Percentiles rank a stretch among this genome's conserved stretches.
These are phyloP conservation scores for Lithophane socia DNA, from an alignment of 2,888 invertebrate genomes.

Conservation along the genomic window DNA sequence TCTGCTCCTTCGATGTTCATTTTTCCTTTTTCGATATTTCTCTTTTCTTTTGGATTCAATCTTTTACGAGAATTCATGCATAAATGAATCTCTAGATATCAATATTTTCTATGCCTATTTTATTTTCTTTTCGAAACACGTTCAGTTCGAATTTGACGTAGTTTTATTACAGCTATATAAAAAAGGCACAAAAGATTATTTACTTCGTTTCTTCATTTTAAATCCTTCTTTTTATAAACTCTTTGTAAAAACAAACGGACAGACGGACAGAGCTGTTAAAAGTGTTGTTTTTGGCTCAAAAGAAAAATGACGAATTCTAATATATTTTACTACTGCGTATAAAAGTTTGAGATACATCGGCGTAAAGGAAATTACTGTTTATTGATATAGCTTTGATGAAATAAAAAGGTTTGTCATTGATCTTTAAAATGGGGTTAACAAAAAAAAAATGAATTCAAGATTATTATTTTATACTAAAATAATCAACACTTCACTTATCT, in stretches of 20 bases:
- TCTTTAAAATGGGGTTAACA: slow-evolving; percentile 26
- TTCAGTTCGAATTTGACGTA: slow-evolving; percentile 23
- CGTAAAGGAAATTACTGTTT: slow-evolving; percentile 53
- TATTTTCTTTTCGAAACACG: slow-evolving; percentile 10
- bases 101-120: slow-evolving; percentile 5
- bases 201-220: slow-evolving; percentile 47
- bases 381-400: slow-evolving; percentile 53
- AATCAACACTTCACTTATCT: too few relatives aligned
- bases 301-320: slow-evolving; percentile 58
- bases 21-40: slow-evolving; percentile 7
- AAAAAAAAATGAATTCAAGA: slow-evolving; percentile 3
- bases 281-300: slow-evolving; percentile 62
- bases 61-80: slow-evolving; percentile 16
- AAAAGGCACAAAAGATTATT: slow-evolving; percentile 44
- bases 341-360: slow-evolving; percentile 48
- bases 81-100: slow-evolving; percentile 26
- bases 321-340: slow-evolving; percentile 54
- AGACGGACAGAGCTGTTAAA: slow-evolving; percentile 45
- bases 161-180: slow-evolving; percentile 48
- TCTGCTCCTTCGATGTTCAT: not conserved
- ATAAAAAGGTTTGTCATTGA: slow-evolving; percentile 53
- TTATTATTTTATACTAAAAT: slow-evolving; percentile 17
- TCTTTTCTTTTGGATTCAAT: slow-evolving; percentile 9
- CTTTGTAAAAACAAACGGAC: slow-evolving; percentile 55
- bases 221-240: slow-evolving; percentile 55